Base-by-base conservation (phyloP, 1,140 invertebrate species). In the Tetragnatha versicolor region DNA sequence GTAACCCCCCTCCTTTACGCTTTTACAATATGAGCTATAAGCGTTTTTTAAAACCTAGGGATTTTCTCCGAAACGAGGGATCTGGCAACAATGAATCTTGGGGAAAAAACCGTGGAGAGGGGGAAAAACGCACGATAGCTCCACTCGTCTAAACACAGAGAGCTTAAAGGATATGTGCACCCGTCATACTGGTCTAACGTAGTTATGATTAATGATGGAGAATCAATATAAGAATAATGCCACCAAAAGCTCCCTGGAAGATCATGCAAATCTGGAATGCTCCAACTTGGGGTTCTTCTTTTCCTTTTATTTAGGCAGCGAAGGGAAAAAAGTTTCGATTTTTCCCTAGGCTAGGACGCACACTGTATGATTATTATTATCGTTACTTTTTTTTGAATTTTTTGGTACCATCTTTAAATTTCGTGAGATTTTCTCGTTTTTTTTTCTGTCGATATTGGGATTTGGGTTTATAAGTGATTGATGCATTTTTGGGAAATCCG, bases 181-280 rank as follows among this genome's bases (percentile, higher is more conserved):
- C 45, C 37, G 63, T 68, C 63, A 49, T 27, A 27, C 20, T 39
- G 63, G 42, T 33, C 39, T 68, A 68, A 68, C 39, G 63, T 68
- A 68, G 63, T 68, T 68, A 68, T 68, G 63, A 68, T 68, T 68
- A 68, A 68, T 68, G 63, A 68, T 25, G 17, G 3, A 29, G 63
- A 68, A 68, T 68, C 63, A 68, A 68, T 68, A 49, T 68, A n/a
- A 31, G 63, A 68, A 68, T 68, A 68, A 68, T 68, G 20, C 63
- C 17, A n/a, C 14, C 45, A 29, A 47, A 39, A 49, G 63, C 63
- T 39, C 42, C 7, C 27, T 2, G 27, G 29, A 49, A 63, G 63
- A 68, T 68, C 63, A 68, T 68, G 63, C 63, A 68, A 68, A 68
- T 68, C 39, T 29, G 42, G 63, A 68, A 31, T 22, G 63, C 22